These are phyloP conservation scores for Clytia hemisphaerica DNA, from an alignment of 30 jellyfish, hydroid and myxozoan species.

Conservation along the genomic window DNA sequence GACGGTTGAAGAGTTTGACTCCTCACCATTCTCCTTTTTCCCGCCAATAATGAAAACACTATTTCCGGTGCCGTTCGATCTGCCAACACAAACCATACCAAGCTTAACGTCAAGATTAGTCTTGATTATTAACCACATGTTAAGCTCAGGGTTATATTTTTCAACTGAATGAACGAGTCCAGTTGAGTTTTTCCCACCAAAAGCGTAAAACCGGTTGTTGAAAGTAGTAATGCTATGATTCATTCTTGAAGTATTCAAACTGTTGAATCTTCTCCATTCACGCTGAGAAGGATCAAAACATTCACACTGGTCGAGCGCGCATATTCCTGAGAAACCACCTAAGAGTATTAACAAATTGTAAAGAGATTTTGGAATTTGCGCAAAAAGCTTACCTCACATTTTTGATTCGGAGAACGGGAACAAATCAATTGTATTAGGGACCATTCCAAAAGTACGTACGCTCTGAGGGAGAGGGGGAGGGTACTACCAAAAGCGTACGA, in stretches of 20 bases:
- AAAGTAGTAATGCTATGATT: slow-evolving; percentile 64
- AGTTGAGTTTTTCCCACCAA: slow-evolving; percentile 68
- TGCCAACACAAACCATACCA: slow-evolving; percentile 56
- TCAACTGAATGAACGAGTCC: slow-evolving; percentile 71
- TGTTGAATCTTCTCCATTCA: slow-evolving; percentile 59
- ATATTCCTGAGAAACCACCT: slow-evolving; percentile 71
- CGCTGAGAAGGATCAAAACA: slow-evolving; percentile 51
- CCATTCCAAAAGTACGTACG: too few relatives aligned
- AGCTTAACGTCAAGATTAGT: slow-evolving; percentile 27
- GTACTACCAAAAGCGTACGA: too few relatives aligned
- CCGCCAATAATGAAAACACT: slow-evolving; percentile 66
- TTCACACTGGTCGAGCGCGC: slow-evolving; percentile 79
- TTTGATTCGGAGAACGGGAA: too few relatives aligned
- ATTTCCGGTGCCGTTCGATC: slow-evolving; percentile 28
- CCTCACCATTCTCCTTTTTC: slow-evolving; percentile 22
- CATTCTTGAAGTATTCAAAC: slow-evolving; percentile 84
- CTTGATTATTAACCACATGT: slow-evolving; percentile 83
- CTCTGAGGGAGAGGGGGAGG: too few relatives aligned
- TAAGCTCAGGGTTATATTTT: slow-evolving; percentile 68
- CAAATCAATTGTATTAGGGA: too few relatives aligned
- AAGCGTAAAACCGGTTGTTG: slow-evolving; percentile 61
- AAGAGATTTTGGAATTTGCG: too few relatives aligned
- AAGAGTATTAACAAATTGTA: too few relatives aligned
- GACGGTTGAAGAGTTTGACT: too few relatives aligned
- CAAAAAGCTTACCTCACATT: too few relatives aligned